Conservation (phyloP, 2,113 vertebrate genomes). For the Scopus umbretta region DNA sequence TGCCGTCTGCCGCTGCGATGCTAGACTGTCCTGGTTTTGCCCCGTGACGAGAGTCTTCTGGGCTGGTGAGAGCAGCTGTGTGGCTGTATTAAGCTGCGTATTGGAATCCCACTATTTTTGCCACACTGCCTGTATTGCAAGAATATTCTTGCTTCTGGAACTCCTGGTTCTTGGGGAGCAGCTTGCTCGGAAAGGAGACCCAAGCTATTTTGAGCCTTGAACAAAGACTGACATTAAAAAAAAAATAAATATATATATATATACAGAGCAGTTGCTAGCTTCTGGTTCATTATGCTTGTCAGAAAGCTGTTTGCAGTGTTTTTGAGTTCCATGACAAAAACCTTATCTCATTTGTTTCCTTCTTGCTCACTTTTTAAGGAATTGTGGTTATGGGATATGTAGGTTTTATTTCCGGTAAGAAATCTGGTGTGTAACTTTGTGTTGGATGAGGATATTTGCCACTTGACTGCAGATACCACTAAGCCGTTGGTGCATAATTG, state of each 20-base stretch:
- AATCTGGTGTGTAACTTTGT: background rate
- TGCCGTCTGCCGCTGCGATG: background rate
- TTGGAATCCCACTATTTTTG: background rate
- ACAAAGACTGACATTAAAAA: background rate
- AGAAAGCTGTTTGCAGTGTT: background rate
- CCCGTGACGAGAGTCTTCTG: background rate
- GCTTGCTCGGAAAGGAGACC: background rate
- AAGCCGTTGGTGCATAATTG: accelerated
- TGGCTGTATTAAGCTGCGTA: background rate
- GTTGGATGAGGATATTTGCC: background rate
- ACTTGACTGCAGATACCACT: background rate
- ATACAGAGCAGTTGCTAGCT: background rate
- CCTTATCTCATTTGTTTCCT: background rate
- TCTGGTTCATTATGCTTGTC: background rate
- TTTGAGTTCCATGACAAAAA: background rate
- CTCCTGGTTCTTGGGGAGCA: background rate
- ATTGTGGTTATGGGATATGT: background rate
- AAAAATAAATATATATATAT: background rate
- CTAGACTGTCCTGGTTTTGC: background rate
- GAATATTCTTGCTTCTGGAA: background rate
- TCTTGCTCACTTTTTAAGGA: background rate
- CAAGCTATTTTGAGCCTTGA: background rate
- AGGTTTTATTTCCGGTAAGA: background rate
- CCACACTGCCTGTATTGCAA: background rate
- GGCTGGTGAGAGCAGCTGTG: background rate